A percentile compares a stretch with the other conserved stretches of the same genome.
phyloP scores from a whole-genome alignment of 2,888 invertebrate genomes.

The Euzophera pinguis region DNA sequence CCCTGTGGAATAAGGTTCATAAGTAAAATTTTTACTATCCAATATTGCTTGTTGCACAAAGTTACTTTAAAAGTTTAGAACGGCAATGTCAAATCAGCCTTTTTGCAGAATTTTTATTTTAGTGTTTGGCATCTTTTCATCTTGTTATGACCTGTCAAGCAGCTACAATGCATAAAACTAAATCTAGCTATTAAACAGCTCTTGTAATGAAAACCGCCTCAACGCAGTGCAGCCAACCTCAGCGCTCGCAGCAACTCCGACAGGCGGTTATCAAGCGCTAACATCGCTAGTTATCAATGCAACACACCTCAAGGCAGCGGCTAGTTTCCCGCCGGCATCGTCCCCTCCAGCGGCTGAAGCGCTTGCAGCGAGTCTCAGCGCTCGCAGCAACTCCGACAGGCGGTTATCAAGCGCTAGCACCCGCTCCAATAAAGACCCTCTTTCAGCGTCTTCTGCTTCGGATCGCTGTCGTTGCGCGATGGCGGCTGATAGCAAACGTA shows the following conservation, averaged over 20 bases:
- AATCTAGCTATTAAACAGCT: too few species aligned
- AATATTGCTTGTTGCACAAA: too few species aligned
- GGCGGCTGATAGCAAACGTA: slow-evolving; percentile 88
- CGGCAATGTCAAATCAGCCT: too few species aligned
- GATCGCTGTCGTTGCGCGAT: slow-evolving; percentile 86
- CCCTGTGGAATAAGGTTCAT: slow-evolving; percentile 41
- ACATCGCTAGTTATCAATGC: slow-evolving; percentile 24
- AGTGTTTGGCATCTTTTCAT: too few species aligned
- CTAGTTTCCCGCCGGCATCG: slow-evolving; percentile 65
- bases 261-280: slow-evolving; percentile 82
- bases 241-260: slow-evolving; percentile 87
- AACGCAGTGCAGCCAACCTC: slow-evolving; percentile 85
- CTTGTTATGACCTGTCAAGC: too few species aligned
- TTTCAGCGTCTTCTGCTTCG: slow-evolving; percentile 77
- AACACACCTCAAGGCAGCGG: slow-evolving; percentile 74
- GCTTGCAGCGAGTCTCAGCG: slow-evolving; percentile 85
- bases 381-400: slow-evolving; percentile 85
- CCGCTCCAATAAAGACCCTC: slow-evolving; percentile 47
- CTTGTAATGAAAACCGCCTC: too few species aligned
- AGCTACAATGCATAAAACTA: too few species aligned
- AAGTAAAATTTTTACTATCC: too few species aligned
- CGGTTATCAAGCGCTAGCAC: slow-evolving; percentile 80
- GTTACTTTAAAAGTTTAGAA: too few species aligned
- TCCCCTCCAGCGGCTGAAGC: slow-evolving; percentile 81
- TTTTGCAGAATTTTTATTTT: too few species aligned